Evolutionary conservation across 2,888 invertebrate genomes (phyloP), one percentile per base, ranked within the genome.

Genomic region (Catonia carolina): DNA sequence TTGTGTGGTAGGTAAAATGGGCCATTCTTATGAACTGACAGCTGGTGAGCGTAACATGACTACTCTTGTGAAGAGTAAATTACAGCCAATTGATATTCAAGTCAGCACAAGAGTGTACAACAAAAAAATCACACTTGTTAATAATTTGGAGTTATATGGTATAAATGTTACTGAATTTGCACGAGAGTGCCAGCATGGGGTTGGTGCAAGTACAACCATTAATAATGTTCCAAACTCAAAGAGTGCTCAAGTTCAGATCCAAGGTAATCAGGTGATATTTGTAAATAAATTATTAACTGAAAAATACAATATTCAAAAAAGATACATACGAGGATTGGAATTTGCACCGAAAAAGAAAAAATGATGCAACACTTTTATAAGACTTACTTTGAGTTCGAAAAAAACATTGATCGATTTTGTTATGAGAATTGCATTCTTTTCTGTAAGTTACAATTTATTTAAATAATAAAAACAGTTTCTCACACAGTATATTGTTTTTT

Each of bases 91-190:
- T 63, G 82, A 80, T 64, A 84, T 95, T 75, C 81, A 81, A 14
- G 80, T 91, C 5, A 84, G 81, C 17, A 83, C 82, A n/a, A 75
- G 94, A 58, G 82, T 86, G 18, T 87, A 89, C 18, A 91, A 91
- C 70, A 95, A 95, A 71, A 93, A 92, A 79, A 93, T 88, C 53
- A 96, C 96, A 1, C 73, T 95, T 51, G 82, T 97, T 2, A 89
- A 90, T 65, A 94, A 96, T 74, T 78, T 96, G 68, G 90, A 93
- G 69, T 75, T 82, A 58, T 96, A 84, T 73, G 93, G 94, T 23
- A 88, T 96, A 66, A 84, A 83, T 65, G 76, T 90, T 58, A 73
- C 79, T 22, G 85, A 86, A 67, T 85, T 96, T 71, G 84, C 87
- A 15, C 86, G 85, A 69, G 81, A 82, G 64, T 88, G 93, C 67